phyloP scores from a whole-genome alignment of 2,888 invertebrate genomes.

The Tillus elongatus region DNA sequence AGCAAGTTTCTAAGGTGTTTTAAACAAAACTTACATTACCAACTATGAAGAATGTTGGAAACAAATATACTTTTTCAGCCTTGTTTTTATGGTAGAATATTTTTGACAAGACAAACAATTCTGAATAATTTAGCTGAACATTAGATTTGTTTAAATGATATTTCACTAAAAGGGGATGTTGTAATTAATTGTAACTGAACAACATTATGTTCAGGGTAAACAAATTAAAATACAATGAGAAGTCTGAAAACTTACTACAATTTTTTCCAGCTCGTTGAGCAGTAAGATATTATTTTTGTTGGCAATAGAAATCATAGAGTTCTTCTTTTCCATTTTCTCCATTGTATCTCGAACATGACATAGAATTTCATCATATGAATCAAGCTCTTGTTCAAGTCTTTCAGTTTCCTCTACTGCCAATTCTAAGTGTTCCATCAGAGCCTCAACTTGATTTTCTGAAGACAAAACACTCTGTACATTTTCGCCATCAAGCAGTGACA shows the following conservation, averaged over 20 bases:
- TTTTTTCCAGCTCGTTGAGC: conserved; percentile 65
- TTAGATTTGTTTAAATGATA: too few relatives aligned
- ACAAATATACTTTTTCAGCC: too few relatives aligned
- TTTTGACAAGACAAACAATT: too few relatives aligned
- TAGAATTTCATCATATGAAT: conserved; percentile 71
- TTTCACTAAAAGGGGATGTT: too few relatives aligned
- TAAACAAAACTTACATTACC: too few relatives aligned
- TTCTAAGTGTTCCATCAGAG: conserved; percentile 70
- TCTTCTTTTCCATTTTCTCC: conserved; percentile 86
- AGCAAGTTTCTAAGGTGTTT: too few relatives aligned
- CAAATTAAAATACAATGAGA: too few relatives aligned
- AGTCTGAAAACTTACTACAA: conserved; percentile 73
- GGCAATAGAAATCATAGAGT: conserved; percentile 74
- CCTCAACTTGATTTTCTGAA: conserved; percentile 73
- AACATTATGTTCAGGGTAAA: too few relatives aligned
- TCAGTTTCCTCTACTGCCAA: conserved; percentile 68
- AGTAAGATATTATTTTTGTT: conserved; percentile 77
- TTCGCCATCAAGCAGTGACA: conserved; percentile 79
- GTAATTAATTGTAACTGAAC: too few relatives aligned
- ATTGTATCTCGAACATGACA: conserved; percentile 80
- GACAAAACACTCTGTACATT: conserved; percentile 88
- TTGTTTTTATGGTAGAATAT: too few relatives aligned
- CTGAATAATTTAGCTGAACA: too few relatives aligned
- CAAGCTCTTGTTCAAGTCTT: conserved; percentile 61
- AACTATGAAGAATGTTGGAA: too few relatives aligned